phyloP scores from a whole-genome alignment of 2,113 vertebrate genomes.

The Aspiorhynchus laticeps region DNA sequence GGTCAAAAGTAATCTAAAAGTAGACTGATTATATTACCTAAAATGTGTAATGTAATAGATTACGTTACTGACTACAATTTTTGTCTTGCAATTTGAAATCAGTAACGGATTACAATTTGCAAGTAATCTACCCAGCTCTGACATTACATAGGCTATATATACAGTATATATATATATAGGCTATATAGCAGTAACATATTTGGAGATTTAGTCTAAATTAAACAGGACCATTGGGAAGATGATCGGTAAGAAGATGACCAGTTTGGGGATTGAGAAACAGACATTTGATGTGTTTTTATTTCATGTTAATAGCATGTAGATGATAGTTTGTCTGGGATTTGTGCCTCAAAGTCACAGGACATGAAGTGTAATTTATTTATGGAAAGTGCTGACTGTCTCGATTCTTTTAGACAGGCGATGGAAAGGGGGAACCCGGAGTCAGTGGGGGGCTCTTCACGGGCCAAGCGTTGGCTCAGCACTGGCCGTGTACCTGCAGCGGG shows the following conservation, averaged over 20 bases:
- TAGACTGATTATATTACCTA: not conserved
- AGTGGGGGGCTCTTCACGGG: not conserved
- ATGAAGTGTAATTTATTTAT: slow-evolving; percentile 1
- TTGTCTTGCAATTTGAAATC: not conserved
- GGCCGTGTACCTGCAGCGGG: slow-evolving; percentile 52
- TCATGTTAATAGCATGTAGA: not conserved
- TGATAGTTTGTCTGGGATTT: not conserved
- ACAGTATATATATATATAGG: no score
- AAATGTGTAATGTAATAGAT: not conserved
- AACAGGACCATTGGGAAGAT: not conserved
- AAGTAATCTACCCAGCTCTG: not conserved
- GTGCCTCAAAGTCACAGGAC: not conserved
- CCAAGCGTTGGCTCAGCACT: slow-evolving; percentile 1
- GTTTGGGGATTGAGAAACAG: not conserved
- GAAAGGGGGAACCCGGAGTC: slow-evolving; percentile 16
- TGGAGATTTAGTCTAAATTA: not conserved
- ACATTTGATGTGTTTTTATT: not conserved
- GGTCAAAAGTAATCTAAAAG: no score
- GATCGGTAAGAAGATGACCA: no score
- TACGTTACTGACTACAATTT: not conserved
- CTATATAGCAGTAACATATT: not conserved
- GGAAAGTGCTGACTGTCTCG: not conserved
- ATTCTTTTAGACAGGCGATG: not conserved
- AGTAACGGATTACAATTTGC: not conserved
- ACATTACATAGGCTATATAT: no score